Evolutionary conservation across 1,140 invertebrate genomes (phyloP).

Genomic region (Gryon sp.): DNA sequence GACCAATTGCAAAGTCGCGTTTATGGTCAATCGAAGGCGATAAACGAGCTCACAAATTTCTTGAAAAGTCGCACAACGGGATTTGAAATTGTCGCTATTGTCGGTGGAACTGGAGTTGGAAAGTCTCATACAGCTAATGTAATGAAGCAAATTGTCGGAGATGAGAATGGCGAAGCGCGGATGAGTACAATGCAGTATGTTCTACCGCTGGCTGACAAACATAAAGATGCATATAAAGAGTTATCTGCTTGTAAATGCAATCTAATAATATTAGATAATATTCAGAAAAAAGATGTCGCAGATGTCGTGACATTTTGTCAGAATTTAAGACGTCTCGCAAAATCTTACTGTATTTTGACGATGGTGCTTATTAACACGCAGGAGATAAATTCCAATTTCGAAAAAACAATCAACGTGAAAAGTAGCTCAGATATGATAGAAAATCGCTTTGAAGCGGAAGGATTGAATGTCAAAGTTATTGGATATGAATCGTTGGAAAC

Average conservation of each 20-base stretch:
- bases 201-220: conserved; percentile 40
- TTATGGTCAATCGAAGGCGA: conserved; percentile 68
- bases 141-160: conserved; percentile 66
- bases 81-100: conserved; percentile 64
- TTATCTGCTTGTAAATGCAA: conserved; percentile 65
- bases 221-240: conserved; percentile 32
- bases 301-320: conserved; percentile 51
- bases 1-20: conserved; percentile 63
- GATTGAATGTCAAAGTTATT: conserved; percentile 59
- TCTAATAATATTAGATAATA: conserved; percentile 72
- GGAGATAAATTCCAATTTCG: conserved; percentile 50
- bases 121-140: conserved; percentile 75
- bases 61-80: conserved; percentile 34
- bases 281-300: conserved; percentile 61
- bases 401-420: conserved; percentile 56
- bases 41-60: conserved; percentile 45
- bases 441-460: conserved; percentile 34
- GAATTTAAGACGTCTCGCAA: conserved; percentile 29
- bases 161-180: conserved; percentile 23
- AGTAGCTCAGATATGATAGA: conserved; percentile 51
- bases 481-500: conserved; percentile 58
- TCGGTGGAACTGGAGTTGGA: conserved; percentile 75
- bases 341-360: conserved; percentile 62
- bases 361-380: conserved; percentile 71
- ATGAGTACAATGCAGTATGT: conserved; percentile 65